phyloP scores from a whole-genome alignment of 2,888 invertebrate genomes.

The Cistogaster globosa region DNA sequence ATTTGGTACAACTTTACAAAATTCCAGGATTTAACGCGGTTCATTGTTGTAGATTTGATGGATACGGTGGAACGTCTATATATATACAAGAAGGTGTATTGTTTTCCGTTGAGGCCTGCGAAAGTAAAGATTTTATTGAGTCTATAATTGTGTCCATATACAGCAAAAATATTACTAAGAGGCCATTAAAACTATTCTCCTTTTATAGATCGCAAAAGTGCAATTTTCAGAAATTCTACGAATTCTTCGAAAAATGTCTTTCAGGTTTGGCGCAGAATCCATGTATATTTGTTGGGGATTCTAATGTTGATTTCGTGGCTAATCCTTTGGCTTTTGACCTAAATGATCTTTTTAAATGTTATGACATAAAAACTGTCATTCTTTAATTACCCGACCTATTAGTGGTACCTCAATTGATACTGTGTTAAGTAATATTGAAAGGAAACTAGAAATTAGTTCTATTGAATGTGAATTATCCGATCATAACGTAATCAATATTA shows the following conservation, averaged over 20 bases:
- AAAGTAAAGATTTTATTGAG: slow-evolving; percentile 6
- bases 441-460: background rate
- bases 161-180: background rate
- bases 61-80: slow-evolving; percentile 10
- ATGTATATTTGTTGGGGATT: slow-evolving; percentile 12
- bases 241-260: background rate
- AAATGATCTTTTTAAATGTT: slow-evolving; percentile 1
- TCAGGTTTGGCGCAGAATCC: background rate
- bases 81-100: background rate
- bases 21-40: slow-evolving; percentile 14
- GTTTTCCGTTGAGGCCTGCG: slow-evolving; percentile 10
- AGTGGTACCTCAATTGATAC: slow-evolving; percentile 1
- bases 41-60: slow-evolving; percentile 17
- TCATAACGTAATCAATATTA: background rate
- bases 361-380: slow-evolving; percentile 11
- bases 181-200: background rate
- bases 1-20: too few relatives aligned
- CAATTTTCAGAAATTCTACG: background rate
- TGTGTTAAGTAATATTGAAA: background rate
- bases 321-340: slow-evolving; percentile 2
- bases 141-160: background rate
- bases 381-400: background rate
- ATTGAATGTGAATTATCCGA: background rate
- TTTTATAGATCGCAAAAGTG: slow-evolving; percentile 1
- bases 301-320: background rate